phyloP scores from a whole-genome alignment of 2,113 vertebrate species.

The Regulus satrapa region DNA sequence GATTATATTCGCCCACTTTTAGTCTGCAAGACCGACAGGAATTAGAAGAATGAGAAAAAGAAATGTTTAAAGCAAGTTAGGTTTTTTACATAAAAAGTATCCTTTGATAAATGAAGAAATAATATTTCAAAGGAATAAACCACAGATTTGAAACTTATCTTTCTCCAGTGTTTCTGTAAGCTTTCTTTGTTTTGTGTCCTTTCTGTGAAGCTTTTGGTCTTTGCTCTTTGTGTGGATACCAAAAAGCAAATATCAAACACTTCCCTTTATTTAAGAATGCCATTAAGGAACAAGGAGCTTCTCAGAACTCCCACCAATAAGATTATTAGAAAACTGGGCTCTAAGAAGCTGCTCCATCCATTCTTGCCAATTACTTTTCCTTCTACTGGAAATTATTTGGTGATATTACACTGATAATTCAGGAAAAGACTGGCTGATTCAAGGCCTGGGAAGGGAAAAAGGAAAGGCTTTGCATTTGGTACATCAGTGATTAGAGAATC shows the following conservation, averaged over 20 bases:
- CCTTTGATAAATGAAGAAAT: not conserved
- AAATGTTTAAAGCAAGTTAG: not conserved
- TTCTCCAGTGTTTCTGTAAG: not conserved
- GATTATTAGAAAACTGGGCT: not conserved
- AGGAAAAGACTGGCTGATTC: not conserved
- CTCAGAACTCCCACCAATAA: not conserved
- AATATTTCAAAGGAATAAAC: not conserved
- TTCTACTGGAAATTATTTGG: not conserved
- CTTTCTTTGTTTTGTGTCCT: not conserved
- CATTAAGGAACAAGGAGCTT: not conserved
- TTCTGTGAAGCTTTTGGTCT: not conserved
- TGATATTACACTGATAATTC: not conserved
- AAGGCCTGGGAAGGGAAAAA: not conserved
- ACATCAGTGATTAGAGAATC: not conserved
- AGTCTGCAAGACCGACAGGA: not conserved
- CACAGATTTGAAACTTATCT: not conserved
- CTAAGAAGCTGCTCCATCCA: not conserved
- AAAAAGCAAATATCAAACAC: not conserved
- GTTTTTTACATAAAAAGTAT: not conserved
- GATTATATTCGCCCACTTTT: not conserved
- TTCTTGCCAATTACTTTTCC: not conserved
- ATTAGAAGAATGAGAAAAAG: not conserved
- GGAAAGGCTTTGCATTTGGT: not conserved
- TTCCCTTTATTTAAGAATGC: not conserved
- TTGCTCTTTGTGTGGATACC: not conserved